phyloP scores from a whole-genome alignment of 2,113 vertebrate species.

The Anoura caudifer region DNA sequence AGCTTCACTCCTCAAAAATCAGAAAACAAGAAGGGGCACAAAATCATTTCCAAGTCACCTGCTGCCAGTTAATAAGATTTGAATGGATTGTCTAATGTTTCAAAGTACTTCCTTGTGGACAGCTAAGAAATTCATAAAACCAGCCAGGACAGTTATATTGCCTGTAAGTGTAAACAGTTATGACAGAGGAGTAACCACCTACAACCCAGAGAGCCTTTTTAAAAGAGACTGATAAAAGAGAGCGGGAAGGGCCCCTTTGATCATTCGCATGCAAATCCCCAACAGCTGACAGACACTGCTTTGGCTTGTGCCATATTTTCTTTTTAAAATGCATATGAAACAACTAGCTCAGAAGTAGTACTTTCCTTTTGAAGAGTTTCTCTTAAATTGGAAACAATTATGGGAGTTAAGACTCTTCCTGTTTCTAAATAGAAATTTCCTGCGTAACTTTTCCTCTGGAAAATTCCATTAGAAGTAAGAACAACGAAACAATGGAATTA shows the following conservation, averaged over 20 bases:
- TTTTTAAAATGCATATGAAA: conserved; percentile 37
- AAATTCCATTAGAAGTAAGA: background rate
- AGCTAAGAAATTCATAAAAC: conserved; percentile 3
- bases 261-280: conserved; percentile 50
- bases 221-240: background rate
- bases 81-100: conserved; percentile 25
- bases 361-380: conserved; percentile 34
- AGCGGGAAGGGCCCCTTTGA: background rate
- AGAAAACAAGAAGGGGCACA: background rate
- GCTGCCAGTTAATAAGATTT: background rate
- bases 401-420: background rate
- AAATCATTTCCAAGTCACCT: background rate
- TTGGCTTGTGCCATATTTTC: background rate
- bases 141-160: background rate
- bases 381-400: conserved; percentile 51
- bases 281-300: background rate
- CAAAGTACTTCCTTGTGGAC: background rate
- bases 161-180: conserved; percentile 18
- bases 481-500: background rate
- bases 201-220: background rate
- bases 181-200: background rate
- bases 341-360: background rate
- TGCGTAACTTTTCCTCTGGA: background rate
- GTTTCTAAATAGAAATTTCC: conserved; percentile 23
- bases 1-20: background rate